phyloP scores from a whole-genome alignment of 2,888 invertebrate species.

The Apamea epomidion region DNA sequence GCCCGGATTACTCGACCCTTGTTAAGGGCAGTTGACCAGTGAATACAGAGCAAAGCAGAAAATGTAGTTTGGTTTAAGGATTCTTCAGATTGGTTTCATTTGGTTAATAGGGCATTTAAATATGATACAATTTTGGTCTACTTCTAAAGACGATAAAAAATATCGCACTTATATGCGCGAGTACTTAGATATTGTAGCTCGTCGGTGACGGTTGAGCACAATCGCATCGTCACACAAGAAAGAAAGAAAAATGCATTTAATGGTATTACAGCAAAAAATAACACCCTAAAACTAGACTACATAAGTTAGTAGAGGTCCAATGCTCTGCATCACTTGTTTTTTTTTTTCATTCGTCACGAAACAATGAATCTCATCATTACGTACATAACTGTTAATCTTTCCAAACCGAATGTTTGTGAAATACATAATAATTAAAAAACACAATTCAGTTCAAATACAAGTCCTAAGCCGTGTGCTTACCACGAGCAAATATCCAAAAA shows the following conservation, averaged over 20 bases:
- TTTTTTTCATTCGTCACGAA: neutral
- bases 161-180: neutral
- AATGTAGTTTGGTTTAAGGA: slow-evolving; percentile 11
- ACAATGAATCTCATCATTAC: neutral
- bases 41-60: slow-evolving; percentile 26
- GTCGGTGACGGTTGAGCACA: neutral
- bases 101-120: neutral
- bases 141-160: neutral
- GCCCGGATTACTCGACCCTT: slow-evolving; percentile 55
- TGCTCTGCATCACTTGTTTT: too few relatives aligned
- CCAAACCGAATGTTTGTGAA: neutral
- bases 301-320: neutral
- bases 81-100: neutral
- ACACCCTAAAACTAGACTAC: neutral
- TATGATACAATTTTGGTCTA: neutral
- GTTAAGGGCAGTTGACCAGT: slow-evolving; percentile 39
- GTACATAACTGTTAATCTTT: too few relatives aligned
- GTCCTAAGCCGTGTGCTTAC: slow-evolving; percentile 12
- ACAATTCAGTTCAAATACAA: slow-evolving; percentile 2
- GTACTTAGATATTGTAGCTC: neutral
- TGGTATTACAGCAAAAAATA: neutral
- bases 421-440: slow-evolving; percentile 5
- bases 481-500: slow-evolving; percentile 16
- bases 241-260: neutral
- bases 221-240: neutral